Conservation (phyloP, 2,797 vertebrate genomes). For the Enteromius treurensis region DNA sequence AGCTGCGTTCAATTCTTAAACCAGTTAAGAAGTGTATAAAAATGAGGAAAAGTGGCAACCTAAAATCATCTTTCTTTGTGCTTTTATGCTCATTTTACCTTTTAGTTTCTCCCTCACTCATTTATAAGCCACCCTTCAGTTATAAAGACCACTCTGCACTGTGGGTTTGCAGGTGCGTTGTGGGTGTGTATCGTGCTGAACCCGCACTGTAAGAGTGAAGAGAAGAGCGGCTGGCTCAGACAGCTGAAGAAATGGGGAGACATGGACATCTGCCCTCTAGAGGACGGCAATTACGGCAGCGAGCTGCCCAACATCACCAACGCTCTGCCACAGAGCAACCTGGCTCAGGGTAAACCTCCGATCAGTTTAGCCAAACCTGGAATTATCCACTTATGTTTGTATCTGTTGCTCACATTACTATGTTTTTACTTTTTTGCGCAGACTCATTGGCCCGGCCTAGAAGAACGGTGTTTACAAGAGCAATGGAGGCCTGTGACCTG, state of each 20-base stretch:
- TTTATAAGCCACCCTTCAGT: slow-evolving; percentile 8
- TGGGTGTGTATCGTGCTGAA: slow-evolving; percentile 98
- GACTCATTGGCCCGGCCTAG: slow-evolving; percentile 91
- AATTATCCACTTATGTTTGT: slow-evolving; percentile 14
- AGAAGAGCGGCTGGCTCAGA: slow-evolving; percentile 93
- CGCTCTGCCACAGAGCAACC: slow-evolving; percentile 90
- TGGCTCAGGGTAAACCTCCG: slow-evolving; percentile 85
- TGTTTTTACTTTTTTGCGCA: slow-evolving; percentile 61
- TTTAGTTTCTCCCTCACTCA: background rate
- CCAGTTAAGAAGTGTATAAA: background rate
- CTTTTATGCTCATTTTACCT: background rate
- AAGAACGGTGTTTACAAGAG: slow-evolving; percentile 93
- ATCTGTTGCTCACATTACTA: background rate
- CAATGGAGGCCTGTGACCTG: slow-evolving; percentile 93
- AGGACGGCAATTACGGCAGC: slow-evolving; percentile 95
- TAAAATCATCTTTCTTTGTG: background rate
- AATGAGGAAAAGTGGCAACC: background rate
- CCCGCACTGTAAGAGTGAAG: slow-evolving; percentile 96
- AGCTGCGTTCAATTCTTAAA: slow-evolving; percentile 1
- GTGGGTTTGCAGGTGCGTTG: slow-evolving; percentile 84
- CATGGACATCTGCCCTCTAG: slow-evolving; percentile 95
- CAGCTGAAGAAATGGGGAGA: slow-evolving; percentile 96
- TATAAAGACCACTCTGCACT: slow-evolving; percentile 21
- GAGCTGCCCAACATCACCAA: slow-evolving; percentile 98
- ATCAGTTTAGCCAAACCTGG: background rate